Conservation (phyloP, 2,797 vertebrate species). For the Gallinago nigripennis region DNA sequence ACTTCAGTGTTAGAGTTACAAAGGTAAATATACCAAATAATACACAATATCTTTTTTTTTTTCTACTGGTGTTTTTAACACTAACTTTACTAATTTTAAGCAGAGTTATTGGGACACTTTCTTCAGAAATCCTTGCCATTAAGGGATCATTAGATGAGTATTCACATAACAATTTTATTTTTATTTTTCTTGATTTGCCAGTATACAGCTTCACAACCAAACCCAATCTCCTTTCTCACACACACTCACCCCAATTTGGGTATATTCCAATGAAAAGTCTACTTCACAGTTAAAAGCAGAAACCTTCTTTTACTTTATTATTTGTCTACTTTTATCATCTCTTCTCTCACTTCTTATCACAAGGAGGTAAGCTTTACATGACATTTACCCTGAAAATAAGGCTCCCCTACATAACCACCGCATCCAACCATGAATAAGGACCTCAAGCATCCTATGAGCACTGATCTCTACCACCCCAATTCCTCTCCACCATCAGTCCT, state of each 20-base stretch:
- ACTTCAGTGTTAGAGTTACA: rapidly evolving
- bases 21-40: background rate
- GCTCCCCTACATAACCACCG: background rate
- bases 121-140: background rate
- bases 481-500: background rate
- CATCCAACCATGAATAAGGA: rapidly evolving
- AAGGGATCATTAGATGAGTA: background rate
- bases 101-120: background rate
- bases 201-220: background rate
- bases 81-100: background rate
- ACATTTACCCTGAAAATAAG: background rate
- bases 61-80: background rate
- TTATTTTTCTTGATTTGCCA: background rate
- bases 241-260: background rate
- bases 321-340: background rate
- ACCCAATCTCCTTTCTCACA: background rate
- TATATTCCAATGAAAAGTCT: background rate
- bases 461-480: rapidly evolving
- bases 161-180: background rate
- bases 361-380: background rate
- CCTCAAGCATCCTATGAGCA: background rate
- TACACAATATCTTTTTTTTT: background rate
- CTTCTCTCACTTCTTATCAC: background rate
- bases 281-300: background rate
- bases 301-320: background rate